phyloP scores from a whole-genome alignment of 2,113 vertebrate species.

The Cettia cetti region DNA sequence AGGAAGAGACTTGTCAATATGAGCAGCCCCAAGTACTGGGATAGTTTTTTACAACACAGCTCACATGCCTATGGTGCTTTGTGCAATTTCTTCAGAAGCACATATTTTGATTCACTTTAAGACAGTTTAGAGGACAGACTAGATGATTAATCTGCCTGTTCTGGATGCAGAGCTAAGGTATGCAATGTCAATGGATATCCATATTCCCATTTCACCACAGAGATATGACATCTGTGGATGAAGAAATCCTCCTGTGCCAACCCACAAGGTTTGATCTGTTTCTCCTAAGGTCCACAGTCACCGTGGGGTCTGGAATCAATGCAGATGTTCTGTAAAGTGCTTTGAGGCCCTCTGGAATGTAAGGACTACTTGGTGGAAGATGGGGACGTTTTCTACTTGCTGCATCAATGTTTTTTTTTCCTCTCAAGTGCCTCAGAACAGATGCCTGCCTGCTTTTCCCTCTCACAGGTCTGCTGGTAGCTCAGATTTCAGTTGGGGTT shows the following conservation, averaged over 20 bases:
- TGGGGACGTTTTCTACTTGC: not conserved
- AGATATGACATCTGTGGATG: not conserved
- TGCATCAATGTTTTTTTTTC: not conserved
- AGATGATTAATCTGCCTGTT: not conserved
- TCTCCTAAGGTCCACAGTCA: not conserved
- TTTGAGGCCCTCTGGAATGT: not conserved
- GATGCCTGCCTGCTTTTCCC: not conserved
- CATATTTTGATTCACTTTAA: conserved; percentile 1
- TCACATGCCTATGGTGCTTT: not conserved
- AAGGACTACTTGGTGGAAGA: not conserved
- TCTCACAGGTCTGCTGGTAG: not conserved
- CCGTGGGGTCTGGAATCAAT: rapidly evolving
- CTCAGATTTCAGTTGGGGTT: not conserved
- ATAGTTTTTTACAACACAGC: not conserved
- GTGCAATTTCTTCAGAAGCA: not conserved
- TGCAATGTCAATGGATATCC: not conserved
- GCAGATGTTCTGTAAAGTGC: not conserved
- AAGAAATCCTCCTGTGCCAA: not conserved
- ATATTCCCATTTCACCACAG: not conserved
- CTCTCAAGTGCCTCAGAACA: not conserved
- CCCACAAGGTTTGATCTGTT: not conserved
- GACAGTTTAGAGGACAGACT: not conserved
- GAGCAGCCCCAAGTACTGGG: not conserved
- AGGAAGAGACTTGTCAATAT: not conserved
- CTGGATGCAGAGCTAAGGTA: not conserved